Base-by-base conservation (phyloP, 2,113 vertebrate species). In the Psittacula cyanocephala region DNA sequence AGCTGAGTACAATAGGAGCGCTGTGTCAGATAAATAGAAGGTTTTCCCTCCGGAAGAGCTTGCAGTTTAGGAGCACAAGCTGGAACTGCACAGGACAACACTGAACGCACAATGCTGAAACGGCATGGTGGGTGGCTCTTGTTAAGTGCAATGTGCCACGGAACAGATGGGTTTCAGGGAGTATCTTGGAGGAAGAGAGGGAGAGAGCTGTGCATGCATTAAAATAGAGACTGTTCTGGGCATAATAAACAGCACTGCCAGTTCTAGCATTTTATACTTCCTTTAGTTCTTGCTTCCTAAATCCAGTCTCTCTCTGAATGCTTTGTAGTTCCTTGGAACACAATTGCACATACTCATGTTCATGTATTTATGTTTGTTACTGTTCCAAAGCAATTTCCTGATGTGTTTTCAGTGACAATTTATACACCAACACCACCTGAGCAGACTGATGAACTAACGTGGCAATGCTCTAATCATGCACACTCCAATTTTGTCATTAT, bases 111-210 rank as follows among this genome's bases (percentile, higher is more conserved):
- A 64, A 13, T 12, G 70, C 33, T 57, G 71, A 57, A 81, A 43
- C 6, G 2, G 46, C 46, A 6, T 81, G 77, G 12, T 74, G 60
- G 13, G 82, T 16, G 79, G 77, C 88, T 90, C 17, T 7, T 43
- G 65, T 24, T 13, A 17, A 81, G 86, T 81, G 64, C 87, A 55
- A 12, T 39, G 68, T 24, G 11, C 44, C 39, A 16, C 37, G 31
- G 37, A 94, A 65, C 93, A 97, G 85, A 96, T 81, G 92, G 91
- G 11, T 55, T 82, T 72, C 74, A 46, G 89, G 64, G 49, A 86
- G 72, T 4, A 7, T 71, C 64, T 89, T 78, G 18, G 74, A 88
- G 17, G 64, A 90, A n/a, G 72, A 86, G 33, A 75, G 41, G 8
- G 31, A 43, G 47, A 22, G 75, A 78, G 64, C 46, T 93, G 46